Percentiles rank a stretch among this genome's conserved stretches.
These are phyloP conservation scores for Rhipidura dahli DNA, from an alignment of 2,113 vertebrate species.

Conservation along the genomic window DNA sequence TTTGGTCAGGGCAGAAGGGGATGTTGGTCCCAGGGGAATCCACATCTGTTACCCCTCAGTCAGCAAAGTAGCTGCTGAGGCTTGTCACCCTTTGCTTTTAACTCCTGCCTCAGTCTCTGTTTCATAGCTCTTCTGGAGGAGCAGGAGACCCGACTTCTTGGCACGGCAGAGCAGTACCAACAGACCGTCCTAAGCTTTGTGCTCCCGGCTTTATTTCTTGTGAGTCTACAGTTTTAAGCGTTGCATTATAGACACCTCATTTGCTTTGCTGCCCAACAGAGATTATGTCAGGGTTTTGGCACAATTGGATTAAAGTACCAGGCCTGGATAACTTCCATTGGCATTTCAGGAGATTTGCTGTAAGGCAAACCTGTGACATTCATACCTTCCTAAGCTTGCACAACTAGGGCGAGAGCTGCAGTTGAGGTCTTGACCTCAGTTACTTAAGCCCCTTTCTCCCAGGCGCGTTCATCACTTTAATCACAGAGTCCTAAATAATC, in stretches of 20 bases:
- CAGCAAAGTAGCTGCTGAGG: slow-evolving; percentile 18
- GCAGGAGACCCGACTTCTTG: neutral
- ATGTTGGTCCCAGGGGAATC: slow-evolving; percentile 15
- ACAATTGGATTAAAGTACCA: slow-evolving; percentile 42
- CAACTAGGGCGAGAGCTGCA: slow-evolving; percentile 13
- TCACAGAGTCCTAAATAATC: slow-evolving; percentile 69
- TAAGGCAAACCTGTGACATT: slow-evolving; percentile 59
- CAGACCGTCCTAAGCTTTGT: neutral
- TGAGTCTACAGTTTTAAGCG: neutral
- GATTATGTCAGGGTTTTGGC: slow-evolving; percentile 1
- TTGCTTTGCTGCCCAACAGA: slow-evolving; percentile 53
- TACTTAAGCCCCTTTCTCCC: slow-evolving; percentile 66
- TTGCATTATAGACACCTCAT: slow-evolving; percentile 44
- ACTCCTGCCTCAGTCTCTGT: neutral
- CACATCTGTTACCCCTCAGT: slow-evolving; percentile 38
- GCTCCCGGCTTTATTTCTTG: neutral
- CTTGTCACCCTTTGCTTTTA: slow-evolving; percentile 11
- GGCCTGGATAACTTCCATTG: slow-evolving; percentile 26
- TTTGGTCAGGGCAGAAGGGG: neutral
- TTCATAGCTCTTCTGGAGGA: neutral
- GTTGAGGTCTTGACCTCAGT: slow-evolving; percentile 65
- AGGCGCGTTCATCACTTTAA: slow-evolving; percentile 61
- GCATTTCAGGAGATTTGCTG: slow-evolving; percentile 32
- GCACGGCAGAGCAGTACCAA: neutral
- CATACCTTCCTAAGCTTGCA: slow-evolving; percentile 49